These are phyloP conservation scores for Platycercus adscitus DNA, from an alignment of 2,113 vertebrate genomes.

Conservation along the genomic window DNA sequence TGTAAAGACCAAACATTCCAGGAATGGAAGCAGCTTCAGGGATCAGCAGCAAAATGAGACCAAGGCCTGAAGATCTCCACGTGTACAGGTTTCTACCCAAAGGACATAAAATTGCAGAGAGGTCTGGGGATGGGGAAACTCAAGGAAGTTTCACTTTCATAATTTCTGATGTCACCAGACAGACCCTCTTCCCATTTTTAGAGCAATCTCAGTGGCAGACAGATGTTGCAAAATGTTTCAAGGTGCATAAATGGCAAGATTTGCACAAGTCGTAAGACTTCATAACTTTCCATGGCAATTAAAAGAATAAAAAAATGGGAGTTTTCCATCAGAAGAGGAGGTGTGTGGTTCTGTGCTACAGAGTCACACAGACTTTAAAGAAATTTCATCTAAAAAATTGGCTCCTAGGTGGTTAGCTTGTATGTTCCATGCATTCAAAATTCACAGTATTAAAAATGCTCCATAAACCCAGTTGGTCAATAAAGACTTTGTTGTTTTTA, in stretches of 20 bases:
- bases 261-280: neutral
- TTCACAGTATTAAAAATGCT: neutral
- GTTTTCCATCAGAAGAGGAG: neutral
- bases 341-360: neutral
- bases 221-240: neutral
- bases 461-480: neutral
- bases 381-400: neutral
- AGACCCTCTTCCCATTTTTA: neutral
- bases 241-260: neutral
- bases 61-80: neutral
- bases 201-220: neutral
- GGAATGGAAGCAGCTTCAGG: neutral
- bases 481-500: conserved; percentile 30
- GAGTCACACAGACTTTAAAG: neutral
- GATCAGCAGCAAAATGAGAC: neutral
- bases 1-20: neutral
- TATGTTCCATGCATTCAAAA: neutral
- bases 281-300: neutral
- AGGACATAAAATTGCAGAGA: neutral
- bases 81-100: neutral
- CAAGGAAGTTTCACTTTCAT: neutral
- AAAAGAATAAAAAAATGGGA: neutral
- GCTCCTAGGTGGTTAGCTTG: neutral
- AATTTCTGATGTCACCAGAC: neutral
- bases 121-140: neutral